These are phyloP conservation scores for Seriola rivoliana DNA, from an alignment of 2,113 vertebrate genomes.

Conservation along the genomic window DNA sequence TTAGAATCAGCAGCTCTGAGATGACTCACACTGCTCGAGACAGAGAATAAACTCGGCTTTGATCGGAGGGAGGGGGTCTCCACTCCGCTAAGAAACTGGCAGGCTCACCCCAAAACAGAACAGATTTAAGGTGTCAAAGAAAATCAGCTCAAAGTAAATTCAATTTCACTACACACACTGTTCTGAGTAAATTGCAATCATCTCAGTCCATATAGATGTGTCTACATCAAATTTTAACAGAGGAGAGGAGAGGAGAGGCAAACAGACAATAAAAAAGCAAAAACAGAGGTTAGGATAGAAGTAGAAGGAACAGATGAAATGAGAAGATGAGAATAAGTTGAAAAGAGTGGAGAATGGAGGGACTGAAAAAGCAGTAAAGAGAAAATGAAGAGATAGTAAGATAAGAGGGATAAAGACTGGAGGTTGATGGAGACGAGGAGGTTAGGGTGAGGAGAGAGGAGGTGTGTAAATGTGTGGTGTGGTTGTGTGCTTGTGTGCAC, in stretches of 20 bases:
- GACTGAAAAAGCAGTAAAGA: slow-evolving; percentile 51
- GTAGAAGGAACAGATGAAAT: slow-evolving; percentile 50
- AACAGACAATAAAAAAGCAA: slow-evolving; percentile 12
- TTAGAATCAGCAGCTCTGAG: slow-evolving; percentile 82
- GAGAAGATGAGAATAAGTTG: slow-evolving; percentile 46
- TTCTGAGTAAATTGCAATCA: slow-evolving; percentile 73
- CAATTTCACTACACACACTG: slow-evolving; percentile 74
- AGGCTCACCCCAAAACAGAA: slow-evolving; percentile 76
- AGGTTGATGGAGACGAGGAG: slow-evolving; percentile 58
- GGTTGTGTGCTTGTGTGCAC: slow-evolving; percentile 11
- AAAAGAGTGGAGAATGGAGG: slow-evolving; percentile 50
- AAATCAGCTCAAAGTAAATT: slow-evolving; percentile 82
- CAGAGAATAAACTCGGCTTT: slow-evolving; percentile 80
- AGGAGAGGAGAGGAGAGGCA: slow-evolving; percentile 23
- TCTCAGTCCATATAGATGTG: slow-evolving; percentile 69
- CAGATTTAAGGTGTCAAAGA: slow-evolving; percentile 82
- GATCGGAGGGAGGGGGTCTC: slow-evolving; percentile 79
- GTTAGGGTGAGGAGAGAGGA: slow-evolving; percentile 36
- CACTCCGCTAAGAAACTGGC: slow-evolving; percentile 76
- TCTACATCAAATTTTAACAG: slow-evolving; percentile 53
- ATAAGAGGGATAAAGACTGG: slow-evolving; percentile 67
- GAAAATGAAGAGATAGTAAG: slow-evolving; percentile 72
- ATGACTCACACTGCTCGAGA: slow-evolving; percentile 80
- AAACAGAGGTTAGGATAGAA: slow-evolving; percentile 35
- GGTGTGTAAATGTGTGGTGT: slow-evolving; percentile 36